Evolutionary conservation across 2,113 vertebrate genomes (phyloP).

Genomic region (Lampris megalopsis): DNA sequence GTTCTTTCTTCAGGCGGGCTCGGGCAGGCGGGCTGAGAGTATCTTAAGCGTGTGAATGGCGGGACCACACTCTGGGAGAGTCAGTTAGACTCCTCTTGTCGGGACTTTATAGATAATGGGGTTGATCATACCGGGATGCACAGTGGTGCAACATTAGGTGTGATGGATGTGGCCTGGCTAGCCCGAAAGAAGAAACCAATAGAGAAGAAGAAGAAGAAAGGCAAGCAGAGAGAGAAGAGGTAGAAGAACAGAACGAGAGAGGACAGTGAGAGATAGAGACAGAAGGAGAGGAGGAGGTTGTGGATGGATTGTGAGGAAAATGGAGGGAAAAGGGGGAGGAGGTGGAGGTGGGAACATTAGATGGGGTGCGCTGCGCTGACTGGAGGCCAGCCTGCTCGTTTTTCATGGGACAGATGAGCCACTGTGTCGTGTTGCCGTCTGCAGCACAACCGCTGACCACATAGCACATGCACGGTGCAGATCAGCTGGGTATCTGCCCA

Average conservation of each 20-base stretch:
- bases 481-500: constrained; percentile 49
- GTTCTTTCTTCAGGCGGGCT: constrained; percentile 70
- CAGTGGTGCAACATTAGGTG: not conserved
- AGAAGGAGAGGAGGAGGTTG: constrained; percentile 27
- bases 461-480: constrained; percentile 62
- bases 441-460: constrained; percentile 53
- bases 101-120: not conserved
- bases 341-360: constrained; percentile 45
- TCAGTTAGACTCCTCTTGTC: not conserved
- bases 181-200: constrained; percentile 11
- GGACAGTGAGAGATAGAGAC: constrained; percentile 52
- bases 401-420: constrained; percentile 80
- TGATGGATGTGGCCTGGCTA: constrained; percentile 6
- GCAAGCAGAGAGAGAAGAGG: constrained; percentile 8
- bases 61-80: constrained; percentile 48
- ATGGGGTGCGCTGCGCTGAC: constrained; percentile 51
- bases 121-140: no score
- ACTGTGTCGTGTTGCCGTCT: constrained; percentile 64
- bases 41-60: constrained; percentile 57
- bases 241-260: constrained; percentile 37
- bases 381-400: constrained; percentile 64
- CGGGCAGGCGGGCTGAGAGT: constrained; percentile 51
- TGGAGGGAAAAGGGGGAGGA: constrained; percentile 13
- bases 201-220: not conserved
- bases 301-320: no score